Evolutionary conservation across 2,888 invertebrate genomes (phyloP).

Genomic region (Agrypnus murinus): DNA sequence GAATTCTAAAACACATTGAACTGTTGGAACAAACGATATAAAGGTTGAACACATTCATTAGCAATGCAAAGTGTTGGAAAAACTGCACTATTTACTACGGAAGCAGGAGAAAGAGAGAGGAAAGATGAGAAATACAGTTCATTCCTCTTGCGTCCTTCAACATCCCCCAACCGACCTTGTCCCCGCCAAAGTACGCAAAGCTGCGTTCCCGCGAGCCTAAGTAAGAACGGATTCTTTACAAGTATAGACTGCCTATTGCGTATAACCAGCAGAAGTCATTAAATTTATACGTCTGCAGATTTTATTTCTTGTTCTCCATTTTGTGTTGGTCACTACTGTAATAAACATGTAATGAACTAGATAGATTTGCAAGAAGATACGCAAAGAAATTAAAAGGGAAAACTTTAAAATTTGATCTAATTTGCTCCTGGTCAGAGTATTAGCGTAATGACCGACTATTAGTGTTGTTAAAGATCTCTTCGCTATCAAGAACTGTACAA

Average conservation of each 20-base stretch:
- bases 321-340: too few species aligned
- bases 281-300: constrained; percentile 26
- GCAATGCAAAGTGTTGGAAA: constrained; percentile 41
- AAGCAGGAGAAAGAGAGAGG: constrained; percentile 31
- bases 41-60: constrained; percentile 38
- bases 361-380: too few species aligned
- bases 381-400: too few species aligned
- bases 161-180: constrained; percentile 56
- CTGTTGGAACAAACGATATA: constrained; percentile 27
- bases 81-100: constrained; percentile 48
- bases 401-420: too few species aligned
- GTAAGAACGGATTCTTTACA: constrained; percentile 23
- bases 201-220: constrained; percentile 32
- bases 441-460: too few species aligned
- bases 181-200: constrained; percentile 40
- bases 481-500: too few species aligned
- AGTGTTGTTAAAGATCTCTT: too few species aligned
- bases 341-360: too few species aligned
- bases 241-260: constrained; percentile 20
- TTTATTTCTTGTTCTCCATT: constrained; percentile 6
- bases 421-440: too few species aligned
- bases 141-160: constrained; percentile 57
- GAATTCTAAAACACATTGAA: constrained; percentile 6
- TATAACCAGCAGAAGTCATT: constrained; percentile 17
- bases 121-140: constrained; percentile 49